Evolutionary conservation across 2,888 invertebrate genomes (phyloP).

Genomic region (Incurvaria masculella): DNA sequence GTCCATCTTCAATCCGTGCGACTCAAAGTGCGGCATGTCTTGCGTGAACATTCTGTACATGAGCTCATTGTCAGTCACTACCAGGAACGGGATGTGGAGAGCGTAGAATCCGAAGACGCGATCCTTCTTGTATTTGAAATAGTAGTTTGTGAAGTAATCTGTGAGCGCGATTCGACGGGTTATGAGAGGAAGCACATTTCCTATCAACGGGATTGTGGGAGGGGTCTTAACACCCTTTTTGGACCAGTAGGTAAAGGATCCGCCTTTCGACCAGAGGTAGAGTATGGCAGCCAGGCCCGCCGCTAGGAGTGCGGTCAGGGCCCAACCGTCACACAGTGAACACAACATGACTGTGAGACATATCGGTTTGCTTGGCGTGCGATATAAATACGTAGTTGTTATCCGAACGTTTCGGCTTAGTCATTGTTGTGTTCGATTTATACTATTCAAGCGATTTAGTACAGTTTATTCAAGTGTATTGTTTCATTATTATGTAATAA

Average conservation of each 20-base stretch:
- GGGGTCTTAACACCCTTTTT: not conserved
- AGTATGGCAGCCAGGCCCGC: not conserved
- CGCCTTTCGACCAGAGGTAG: not conserved
- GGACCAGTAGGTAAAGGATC: not conserved
- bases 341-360: too few species aligned
- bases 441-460: too few species aligned
- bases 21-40: not conserved
- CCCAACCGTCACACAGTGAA: too few species aligned
- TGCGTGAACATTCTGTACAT: not conserved
- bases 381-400: too few species aligned
- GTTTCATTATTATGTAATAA: too few species aligned
- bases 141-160: not conserved
- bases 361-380: too few species aligned
- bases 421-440: too few species aligned
- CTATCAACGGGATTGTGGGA: not conserved
- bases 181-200: not conserved
- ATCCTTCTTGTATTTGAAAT: not conserved
- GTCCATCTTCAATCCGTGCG: not conserved
- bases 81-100: not conserved
- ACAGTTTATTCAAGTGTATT: too few species aligned
- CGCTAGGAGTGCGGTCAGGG: not conserved
- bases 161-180: not conserved
- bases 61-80: not conserved
- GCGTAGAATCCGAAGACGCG: not conserved
- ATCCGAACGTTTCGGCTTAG: too few species aligned